Conservation (phyloP, 2,113 vertebrate species). For the Sciurus niger region DNA sequence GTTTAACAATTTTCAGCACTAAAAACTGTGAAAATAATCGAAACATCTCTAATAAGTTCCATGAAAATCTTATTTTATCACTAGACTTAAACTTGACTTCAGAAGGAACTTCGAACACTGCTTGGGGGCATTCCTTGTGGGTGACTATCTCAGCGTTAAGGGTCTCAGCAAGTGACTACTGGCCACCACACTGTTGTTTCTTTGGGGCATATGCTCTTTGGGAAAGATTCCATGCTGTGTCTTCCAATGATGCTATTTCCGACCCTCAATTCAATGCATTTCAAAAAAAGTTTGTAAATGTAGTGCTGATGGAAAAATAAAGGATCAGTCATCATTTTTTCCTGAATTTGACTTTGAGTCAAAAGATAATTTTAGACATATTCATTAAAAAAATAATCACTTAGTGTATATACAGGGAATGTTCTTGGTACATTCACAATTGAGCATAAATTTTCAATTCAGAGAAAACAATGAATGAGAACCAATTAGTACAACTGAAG, state of each 20-base stretch:
- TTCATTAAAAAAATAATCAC: background rate
- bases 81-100: background rate
- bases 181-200: rapidly evolving
- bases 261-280: background rate
- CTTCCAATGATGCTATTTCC: background rate
- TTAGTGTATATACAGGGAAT: background rate
- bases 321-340: background rate
- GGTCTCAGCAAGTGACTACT: background rate
- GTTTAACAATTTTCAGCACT: background rate
- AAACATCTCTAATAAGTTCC: background rate
- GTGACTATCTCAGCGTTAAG: background rate
- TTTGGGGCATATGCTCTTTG: background rate
- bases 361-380: background rate
- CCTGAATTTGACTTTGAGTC: background rate
- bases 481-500: background rate
- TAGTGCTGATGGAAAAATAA: background rate
- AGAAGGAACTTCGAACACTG: background rate
- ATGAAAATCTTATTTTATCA: background rate
- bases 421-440: background rate
- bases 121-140: background rate
- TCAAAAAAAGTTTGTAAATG: background rate
- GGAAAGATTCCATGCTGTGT: rapidly evolving
- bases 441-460: background rate
- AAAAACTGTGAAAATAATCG: background rate
- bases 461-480: background rate